A percentile compares a stretch with the other conserved stretches of the same genome.
Evolutionary conservation across 2,797 vertebrate species (phyloP).

Genomic region (Eulemur coronatus): DNA sequence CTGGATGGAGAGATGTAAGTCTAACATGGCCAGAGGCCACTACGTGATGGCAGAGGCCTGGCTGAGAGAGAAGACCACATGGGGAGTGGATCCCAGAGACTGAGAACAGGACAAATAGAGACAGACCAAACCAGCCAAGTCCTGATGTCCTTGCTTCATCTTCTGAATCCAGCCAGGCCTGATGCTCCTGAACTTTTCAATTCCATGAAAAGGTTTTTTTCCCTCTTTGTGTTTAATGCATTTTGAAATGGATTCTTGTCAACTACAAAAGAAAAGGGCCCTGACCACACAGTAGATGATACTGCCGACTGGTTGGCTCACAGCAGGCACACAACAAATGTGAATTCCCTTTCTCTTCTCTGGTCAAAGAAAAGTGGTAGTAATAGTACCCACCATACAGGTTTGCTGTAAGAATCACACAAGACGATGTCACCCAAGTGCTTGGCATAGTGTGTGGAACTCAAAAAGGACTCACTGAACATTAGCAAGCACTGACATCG

Average conservation of each 20-base stretch:
- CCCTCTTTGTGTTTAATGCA: background rate
- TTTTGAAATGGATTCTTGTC: background rate
- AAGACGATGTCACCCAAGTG: background rate
- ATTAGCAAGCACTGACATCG: background rate
- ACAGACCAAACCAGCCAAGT: background rate
- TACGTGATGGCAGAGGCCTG: background rate
- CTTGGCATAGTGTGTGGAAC: background rate
- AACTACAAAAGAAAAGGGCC: background rate
- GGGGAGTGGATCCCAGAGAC: background rate
- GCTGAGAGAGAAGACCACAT: background rate
- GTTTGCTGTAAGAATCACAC: background rate
- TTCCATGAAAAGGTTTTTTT: background rate
- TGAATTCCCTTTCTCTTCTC: background rate
- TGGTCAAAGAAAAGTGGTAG: background rate
- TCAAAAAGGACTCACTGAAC: background rate
- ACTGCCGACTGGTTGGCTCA: rapidly evolving
- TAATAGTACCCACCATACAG: background rate
- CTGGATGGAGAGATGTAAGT: too few relatives aligned
- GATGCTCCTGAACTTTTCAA: background rate
- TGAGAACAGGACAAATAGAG: rapidly evolving
- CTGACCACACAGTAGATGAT: background rate
- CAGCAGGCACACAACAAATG: background rate
- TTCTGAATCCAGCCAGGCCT: background rate
- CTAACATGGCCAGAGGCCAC: background rate
- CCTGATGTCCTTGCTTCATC: background rate